Conservation (phyloP, 2,797 vertebrate species). For the Naso thynnoides region DNA sequence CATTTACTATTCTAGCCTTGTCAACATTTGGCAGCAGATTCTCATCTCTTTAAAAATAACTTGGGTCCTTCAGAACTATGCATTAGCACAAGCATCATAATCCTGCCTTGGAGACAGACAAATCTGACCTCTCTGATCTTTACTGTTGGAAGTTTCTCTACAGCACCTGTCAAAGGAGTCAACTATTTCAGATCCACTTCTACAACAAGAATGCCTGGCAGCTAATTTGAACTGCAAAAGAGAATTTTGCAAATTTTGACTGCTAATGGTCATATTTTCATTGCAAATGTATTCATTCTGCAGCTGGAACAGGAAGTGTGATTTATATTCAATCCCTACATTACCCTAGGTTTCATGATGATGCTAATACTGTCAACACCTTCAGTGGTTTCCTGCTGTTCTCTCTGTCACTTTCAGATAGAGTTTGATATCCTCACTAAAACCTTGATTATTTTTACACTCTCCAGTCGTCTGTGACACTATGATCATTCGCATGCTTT, state of each 20-base stretch:
- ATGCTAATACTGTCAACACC: accelerated
- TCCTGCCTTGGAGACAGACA: not conserved
- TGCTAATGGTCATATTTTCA: not conserved
- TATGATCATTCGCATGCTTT: not conserved
- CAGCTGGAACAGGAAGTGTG: conserved; percentile 18
- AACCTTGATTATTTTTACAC: not conserved
- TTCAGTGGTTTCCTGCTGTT: conserved; percentile 24
- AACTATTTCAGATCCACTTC: conserved; percentile 37
- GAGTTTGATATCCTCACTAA: not conserved
- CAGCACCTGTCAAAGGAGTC: conserved; percentile 19
- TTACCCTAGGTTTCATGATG: conserved; percentile 6
- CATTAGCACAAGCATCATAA: not conserved
- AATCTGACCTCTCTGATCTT: conserved; percentile 11
- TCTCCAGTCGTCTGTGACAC: not conserved
- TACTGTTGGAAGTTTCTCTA: conserved; percentile 10
- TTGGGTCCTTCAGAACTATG: no score
- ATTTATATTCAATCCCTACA: conserved; percentile 9
- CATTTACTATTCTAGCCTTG: not conserved
- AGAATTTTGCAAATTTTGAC: conserved; percentile 13
- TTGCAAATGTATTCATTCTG: conserved; percentile 18
- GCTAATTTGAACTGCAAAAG: not conserved
- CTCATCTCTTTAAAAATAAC: not conserved
- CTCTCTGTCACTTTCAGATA: conserved; percentile 1
- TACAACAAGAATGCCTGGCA: not conserved
- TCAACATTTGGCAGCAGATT: not conserved